A percentile compares a stretch with the other conserved stretches of the same genome.
phyloP scores from a whole-genome alignment of 1,140 invertebrate genomes.

The Sycophaga agraensis region DNA sequence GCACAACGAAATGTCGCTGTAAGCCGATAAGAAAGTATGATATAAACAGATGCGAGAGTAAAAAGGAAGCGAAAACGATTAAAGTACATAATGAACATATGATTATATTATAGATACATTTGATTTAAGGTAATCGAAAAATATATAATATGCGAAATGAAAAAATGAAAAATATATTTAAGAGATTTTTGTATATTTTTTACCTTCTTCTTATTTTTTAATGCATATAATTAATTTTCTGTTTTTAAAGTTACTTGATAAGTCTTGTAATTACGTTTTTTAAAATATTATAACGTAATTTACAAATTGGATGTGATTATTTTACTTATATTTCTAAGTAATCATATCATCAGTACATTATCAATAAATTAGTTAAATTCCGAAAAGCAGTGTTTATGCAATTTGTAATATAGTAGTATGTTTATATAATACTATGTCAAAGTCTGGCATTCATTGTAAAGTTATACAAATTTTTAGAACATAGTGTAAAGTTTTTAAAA shows the following conservation, averaged over 20 bases:
- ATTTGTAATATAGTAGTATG: too few relatives aligned
- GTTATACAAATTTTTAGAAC: too few relatives aligned
- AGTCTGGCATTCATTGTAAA: too few relatives aligned
- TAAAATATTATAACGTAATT: too few relatives aligned
- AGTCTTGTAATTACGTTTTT: too few relatives aligned
- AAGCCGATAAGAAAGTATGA: constrained; percentile 35
- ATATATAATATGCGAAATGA: constrained; percentile 51
- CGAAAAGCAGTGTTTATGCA: background rate
- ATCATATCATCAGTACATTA: too few relatives aligned
- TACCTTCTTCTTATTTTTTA: background rate
- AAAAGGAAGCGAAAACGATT: constrained; percentile 24
- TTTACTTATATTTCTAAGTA: too few relatives aligned
- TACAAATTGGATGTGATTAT: too few relatives aligned
- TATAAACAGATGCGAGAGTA: constrained; percentile 37
- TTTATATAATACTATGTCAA: too few relatives aligned
- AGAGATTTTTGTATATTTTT: constrained; percentile 2
- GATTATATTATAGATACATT: constrained; percentile 53
- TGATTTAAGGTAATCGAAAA: constrained; percentile 53
- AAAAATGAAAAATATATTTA: constrained; percentile 25
- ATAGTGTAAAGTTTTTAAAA: too few relatives aligned
- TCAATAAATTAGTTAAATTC: too few relatives aligned
- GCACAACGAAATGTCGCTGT: background rate
- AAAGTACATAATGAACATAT: constrained; percentile 48
- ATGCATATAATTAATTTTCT: background rate
- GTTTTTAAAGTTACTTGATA: too few relatives aligned